Percentiles rank a stretch among this genome's conserved stretches.
Conservation (phyloP, 2,888 invertebrate genomes). For the Drosophila subquinaria region DNA sequence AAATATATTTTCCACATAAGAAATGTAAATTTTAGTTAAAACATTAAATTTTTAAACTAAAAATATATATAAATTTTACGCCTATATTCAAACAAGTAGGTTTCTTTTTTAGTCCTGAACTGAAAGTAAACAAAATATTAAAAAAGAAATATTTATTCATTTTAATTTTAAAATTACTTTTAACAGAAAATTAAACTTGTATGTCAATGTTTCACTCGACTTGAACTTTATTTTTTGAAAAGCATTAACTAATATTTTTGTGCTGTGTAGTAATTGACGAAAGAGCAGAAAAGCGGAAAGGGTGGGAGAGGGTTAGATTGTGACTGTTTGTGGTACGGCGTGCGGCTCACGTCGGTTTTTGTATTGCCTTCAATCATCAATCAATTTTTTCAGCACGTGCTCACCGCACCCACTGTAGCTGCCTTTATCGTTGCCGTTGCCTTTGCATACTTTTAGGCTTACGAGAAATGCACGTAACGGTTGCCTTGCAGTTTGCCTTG, state of each 20-base stretch:
- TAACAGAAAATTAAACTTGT: not conserved
- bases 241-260: not conserved
- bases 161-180: not conserved
- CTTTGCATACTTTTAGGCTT: constrained; percentile 62
- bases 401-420: constrained; percentile 31
- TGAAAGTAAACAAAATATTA: too few relatives aligned
- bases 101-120: too few relatives aligned
- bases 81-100: too few relatives aligned
- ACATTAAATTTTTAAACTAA: too few relatives aligned
- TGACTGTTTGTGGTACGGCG: constrained; percentile 39
- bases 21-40: too few relatives aligned
- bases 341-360: constrained; percentile 66
- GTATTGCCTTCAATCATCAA: constrained; percentile 79
- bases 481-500: constrained; percentile 65
- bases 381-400: constrained; percentile 78
- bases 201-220: not conserved
- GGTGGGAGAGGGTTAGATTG: constrained; percentile 12
- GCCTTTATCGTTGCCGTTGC: constrained; percentile 14
- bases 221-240: not conserved
- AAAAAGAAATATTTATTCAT: too few relatives aligned
- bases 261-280: constrained; percentile 32
- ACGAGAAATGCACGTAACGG: constrained; percentile 58
- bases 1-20: too few relatives aligned
- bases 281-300: not conserved
- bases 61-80: too few relatives aligned